Evolutionary conservation across 2,888 invertebrate genomes (phyloP), one percentile per base, ranked within the genome.

Genomic region (Sesia apiformis): DNA sequence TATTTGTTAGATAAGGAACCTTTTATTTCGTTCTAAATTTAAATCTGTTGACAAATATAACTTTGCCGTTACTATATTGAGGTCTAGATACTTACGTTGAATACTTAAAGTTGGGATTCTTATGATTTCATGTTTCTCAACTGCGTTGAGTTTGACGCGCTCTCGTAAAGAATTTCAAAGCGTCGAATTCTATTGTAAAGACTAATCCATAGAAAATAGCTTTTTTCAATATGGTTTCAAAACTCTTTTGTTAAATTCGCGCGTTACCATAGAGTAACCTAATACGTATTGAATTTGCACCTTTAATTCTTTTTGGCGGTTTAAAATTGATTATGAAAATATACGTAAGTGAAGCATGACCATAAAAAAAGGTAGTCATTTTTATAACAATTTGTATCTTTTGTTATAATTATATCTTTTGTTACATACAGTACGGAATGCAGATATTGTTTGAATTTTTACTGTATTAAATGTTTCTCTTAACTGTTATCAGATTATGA

Each of bases 161-260:
- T 23, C 23, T 23, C 23, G 1, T 23, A 23, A 23, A 52, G 60
- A 58, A 62, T 58, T 63, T 57, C 55, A 59, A 53, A 57, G 58
- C 55, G 60, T 59, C 56, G 42, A 49, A 57, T 56, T 65, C 67
- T 60, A 62, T 73, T 72, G 70, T 72, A 58, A 60, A 54, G 60
- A 63, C 63, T 74, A 75, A 74, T 75, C 74, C 70, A 62, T 49
- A 61, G 66, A 66, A 63, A 71, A 74, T 69, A 40, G 39, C 66
- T 65, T 67, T 70, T 65, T 60, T 61, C 56, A 51, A 56, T 59
- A 52, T 53, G 52, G 57, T 58, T 57, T 58, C 40, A 58, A 59
- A 58, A 55, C 7, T 51, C 60, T 58, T 58, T 63, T 62, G 57
- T 63, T 53, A 55, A 61, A 57, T 66, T 62, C 57, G 63, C 57